These are phyloP conservation scores for Ennomos quercinarius DNA, from an alignment of 2,888 invertebrate genomes.

Conservation along the genomic window DNA sequence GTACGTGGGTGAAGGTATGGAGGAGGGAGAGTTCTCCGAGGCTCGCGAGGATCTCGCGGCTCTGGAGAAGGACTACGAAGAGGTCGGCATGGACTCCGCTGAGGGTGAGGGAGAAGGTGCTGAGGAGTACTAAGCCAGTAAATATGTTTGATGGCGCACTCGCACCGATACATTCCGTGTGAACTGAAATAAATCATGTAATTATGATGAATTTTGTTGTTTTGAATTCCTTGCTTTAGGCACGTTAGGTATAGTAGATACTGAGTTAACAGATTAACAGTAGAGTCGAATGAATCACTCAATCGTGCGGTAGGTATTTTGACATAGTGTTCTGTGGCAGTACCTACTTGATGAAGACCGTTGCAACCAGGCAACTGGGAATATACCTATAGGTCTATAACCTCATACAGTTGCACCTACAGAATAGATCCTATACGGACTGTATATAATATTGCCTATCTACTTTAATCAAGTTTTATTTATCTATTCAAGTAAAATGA, in stretches of 20 bases:
- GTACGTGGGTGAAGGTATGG: constrained; percentile 95
- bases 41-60: constrained; percentile 87
- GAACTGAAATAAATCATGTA: constrained; percentile 67
- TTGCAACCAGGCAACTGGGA: too few species aligned
- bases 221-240: constrained; percentile 26
- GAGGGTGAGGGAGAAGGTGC: constrained; percentile 93
- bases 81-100: constrained; percentile 94
- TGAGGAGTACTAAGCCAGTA: constrained; percentile 89
- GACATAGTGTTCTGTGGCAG: too few species aligned
- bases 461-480: too few species aligned
- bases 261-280: too few species aligned
- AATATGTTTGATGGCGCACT: constrained; percentile 61
- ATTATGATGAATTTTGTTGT: constrained; percentile 60
- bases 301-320: too few species aligned
- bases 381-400: too few species aligned
- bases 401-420: too few species aligned
- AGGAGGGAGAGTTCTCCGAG: constrained; percentile 95
- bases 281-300: too few species aligned
- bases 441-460: too few species aligned
- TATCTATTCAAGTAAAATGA: too few species aligned
- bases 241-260: background rate
- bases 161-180: constrained; percentile 75
- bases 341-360: too few species aligned
- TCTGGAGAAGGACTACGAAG: constrained; percentile 94
- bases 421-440: too few species aligned